Base-by-base conservation (phyloP, 1,140 invertebrate species). In the Pectinophora gossypiella region DNA sequence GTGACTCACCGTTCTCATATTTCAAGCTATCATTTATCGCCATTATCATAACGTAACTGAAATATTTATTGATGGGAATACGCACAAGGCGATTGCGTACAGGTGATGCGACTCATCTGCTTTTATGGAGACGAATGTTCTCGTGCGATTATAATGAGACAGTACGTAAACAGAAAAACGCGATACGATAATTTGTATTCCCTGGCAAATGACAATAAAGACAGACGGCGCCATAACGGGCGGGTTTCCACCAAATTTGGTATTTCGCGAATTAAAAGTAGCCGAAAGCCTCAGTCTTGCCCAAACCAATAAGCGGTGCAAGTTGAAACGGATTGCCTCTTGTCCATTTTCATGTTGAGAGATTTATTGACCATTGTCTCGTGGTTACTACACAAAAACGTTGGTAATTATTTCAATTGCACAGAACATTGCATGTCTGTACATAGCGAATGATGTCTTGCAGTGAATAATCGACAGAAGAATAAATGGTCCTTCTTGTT, bases 291-390 rank as follows among this genome's bases (percentile, higher is more conserved):
- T 48, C 48, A 44, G 22, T 57, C 19, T 54, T 21, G 36, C 56
- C 54, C 61, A 55, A 64, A 51, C 40, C 42, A 60, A 48, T 38
- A 45, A 51, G 40, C 54, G 42, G 22, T 43, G 51, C 54, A 40
- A 40, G 51, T 32, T 44, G 38, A 46, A 56, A 45, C 36, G 48
- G 36, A 51, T 61, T 53, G 46, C 61, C 61, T 62, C 63, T 58
- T 53, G 53, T 35, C 51, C 46, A 52, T 47, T 56, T 54, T 44
- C 38, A 44, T 54, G 21, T 19, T 51, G 27, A 23, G 56, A 59
- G 56, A 61, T 64, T 64, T 66, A 69, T 63, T 21, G 57, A 47
- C 56, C 48, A 64, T 64, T 68, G 61, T 68, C 43, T 51, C 42
- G 38, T 40, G 4, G 3, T 15, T 40, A 40, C n/a, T 40, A 16